Conservation (phyloP, 2,113 vertebrate species). For the Sceloporus tristichus region DNA sequence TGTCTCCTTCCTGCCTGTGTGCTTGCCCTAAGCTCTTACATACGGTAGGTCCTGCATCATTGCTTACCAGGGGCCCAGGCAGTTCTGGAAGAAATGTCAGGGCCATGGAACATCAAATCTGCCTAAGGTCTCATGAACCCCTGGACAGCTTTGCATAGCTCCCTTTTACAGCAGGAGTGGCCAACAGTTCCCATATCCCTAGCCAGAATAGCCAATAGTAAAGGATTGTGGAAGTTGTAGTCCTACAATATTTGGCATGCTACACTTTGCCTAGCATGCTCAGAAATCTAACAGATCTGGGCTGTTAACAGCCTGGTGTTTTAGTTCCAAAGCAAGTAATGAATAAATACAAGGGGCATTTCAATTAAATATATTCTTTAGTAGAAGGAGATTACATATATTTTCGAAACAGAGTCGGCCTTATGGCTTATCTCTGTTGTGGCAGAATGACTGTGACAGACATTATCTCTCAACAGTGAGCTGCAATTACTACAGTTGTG, state of each 20-base stretch:
- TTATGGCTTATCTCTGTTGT: not conserved
- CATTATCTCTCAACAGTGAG: not conserved
- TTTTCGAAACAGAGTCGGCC: not conserved
- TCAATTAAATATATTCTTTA: not conserved
- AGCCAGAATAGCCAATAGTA: not conserved
- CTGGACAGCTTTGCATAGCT: not conserved
- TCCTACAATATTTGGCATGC: not conserved
- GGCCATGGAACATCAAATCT: not conserved
- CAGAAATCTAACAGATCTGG: not conserved
- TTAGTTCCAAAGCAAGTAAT: not conserved
- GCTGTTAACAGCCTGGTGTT: not conserved
- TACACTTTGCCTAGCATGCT: not conserved
- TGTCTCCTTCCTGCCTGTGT: no score
- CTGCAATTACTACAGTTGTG: not conserved
- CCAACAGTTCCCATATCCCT: no score
- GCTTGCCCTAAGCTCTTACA: no score
- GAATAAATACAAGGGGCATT: slow-evolving; percentile 22
- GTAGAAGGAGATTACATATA: not conserved
- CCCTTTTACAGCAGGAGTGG: not conserved
- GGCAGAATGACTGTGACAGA: not conserved
- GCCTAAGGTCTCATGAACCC: not conserved
- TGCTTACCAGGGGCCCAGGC: not conserved
- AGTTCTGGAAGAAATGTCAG: no score
- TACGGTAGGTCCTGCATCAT: no score
- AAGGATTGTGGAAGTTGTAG: not conserved